Evolutionary conservation across 1,140 invertebrate genomes (phyloP), one percentile per base, ranked within the genome.

Genomic region (Acromyrmex echinatior): DNA sequence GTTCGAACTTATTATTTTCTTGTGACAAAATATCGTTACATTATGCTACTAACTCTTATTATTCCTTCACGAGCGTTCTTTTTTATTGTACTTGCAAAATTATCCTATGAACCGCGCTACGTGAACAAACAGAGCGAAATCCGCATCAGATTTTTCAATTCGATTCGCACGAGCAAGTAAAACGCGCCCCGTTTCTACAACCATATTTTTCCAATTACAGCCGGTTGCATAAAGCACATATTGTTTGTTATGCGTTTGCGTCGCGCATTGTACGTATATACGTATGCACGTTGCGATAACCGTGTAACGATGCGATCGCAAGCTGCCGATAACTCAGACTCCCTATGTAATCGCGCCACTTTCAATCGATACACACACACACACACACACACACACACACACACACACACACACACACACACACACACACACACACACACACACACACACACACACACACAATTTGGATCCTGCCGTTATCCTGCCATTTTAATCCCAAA

Each of bases 161-260:
- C 58, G 39, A 84, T 84, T 84, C 70, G 56, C 80, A 51, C 80
- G 70, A 51, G 10, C 70, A 62, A 45, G 39, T 62, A 51, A 84
- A 84, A 84, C 39, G 68, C 66, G 12, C 4, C n/a, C 56, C 10
- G 7, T 76, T 28, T 25, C 80, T 51, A 49, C 28, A 16, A 28
- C 25, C 39, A 76, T 84, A 82, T 82, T 82, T 84, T 84, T 84
- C 45, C 80, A 84, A 84, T 84, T 84, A 76, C 39, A 84, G 56
- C 49, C 80, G 39, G 80, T 63, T 84, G 68, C 68, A 84, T 84
- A 84, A 84, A 84, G 39, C 80, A 39, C 70, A 84, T 84, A 76
- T 84, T 84, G 80, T 84, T 84, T 84, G 80, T 45, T 25, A 21
- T 81, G 16, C 66, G 35, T 21, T 71, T 28, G 45, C 77, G 18